A percentile compares a stretch with the other conserved stretches of the same genome.
phyloP scores from a whole-genome alignment of 2,113 vertebrate genomes.

The Pachyramphus minor region DNA sequence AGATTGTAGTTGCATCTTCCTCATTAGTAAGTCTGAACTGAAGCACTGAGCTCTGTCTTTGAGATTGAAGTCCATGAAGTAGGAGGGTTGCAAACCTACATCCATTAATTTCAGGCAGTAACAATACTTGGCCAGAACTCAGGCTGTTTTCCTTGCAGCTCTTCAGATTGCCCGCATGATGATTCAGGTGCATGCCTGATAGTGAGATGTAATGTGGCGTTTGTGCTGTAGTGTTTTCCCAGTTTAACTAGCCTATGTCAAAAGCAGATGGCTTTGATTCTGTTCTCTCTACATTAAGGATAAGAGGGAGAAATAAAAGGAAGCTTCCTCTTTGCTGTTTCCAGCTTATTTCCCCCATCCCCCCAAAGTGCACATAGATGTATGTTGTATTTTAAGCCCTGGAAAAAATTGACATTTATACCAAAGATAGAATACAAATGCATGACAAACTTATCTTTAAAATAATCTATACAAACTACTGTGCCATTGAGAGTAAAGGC shows the following conservation, averaged over 20 bases:
- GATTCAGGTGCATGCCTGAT: not conserved
- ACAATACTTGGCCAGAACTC: not conserved
- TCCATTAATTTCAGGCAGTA: not conserved
- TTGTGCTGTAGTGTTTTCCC: not conserved
- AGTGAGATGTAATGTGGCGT: not conserved
- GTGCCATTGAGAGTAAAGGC: not conserved
- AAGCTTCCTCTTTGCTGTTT: not conserved
- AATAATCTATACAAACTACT: not conserved
- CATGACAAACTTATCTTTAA: not conserved
- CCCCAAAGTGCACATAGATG: not conserved
- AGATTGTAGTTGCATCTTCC: not conserved
- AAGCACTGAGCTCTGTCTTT: not conserved
- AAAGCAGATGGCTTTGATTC: conserved; percentile 16
- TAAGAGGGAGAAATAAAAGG: not conserved
- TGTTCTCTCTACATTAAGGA: not conserved
- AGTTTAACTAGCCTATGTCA: not conserved
- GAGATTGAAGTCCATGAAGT: not conserved
- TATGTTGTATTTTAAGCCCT: not conserved
- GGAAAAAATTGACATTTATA: not conserved
- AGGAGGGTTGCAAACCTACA: not conserved
- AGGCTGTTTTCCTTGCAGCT: not conserved
- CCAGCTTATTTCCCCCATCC: not conserved
- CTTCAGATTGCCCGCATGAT: not conserved
- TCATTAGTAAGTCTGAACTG: not conserved
- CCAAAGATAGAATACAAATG: not conserved